A percentile compares a stretch with the other conserved stretches of the same genome.
Evolutionary conservation across 1,140 invertebrate species (phyloP).

Genomic region (Drosophila pachea): DNA sequence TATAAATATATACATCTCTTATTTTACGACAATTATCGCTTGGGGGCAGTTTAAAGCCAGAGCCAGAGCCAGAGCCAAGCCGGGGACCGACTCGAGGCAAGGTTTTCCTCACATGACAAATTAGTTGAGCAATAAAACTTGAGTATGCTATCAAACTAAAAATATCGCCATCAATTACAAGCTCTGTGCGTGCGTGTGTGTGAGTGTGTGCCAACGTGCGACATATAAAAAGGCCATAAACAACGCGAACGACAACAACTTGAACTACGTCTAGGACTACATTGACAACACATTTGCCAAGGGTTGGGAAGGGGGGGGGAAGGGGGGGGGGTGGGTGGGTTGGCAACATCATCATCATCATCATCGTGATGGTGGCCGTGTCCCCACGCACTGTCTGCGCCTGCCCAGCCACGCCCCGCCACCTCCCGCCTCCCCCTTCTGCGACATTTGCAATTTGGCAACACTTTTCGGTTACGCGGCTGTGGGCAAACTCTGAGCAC

Average conservation of each 20-base stretch:
- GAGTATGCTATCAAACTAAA: conserved; percentile 70
- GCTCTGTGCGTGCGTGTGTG: conserved; percentile 1
- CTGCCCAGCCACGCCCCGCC: not conserved
- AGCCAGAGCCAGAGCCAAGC: too few relatives aligned
- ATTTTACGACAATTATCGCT: conserved; percentile 67
- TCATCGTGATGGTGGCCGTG: not conserved
- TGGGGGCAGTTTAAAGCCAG: conserved; percentile 24
- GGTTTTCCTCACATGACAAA: conserved; percentile 53
- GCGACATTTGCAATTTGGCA: conserved; percentile 69
- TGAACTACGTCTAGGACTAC: conserved; percentile 33
- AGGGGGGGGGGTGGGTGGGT: too few relatives aligned
- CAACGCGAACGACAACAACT: conserved; percentile 60
- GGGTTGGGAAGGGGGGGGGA: conserved; percentile 11
- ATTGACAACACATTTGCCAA: conserved; percentile 42
- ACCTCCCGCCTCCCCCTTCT: conserved; percentile 5
- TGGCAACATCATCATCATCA: too few relatives aligned
- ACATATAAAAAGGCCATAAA: conserved; percentile 73
- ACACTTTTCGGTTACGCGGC: conserved; percentile 73
- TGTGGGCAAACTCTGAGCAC: conserved; percentile 54
- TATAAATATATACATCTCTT: conserved; percentile 1
- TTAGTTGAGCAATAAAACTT: conserved; percentile 74
- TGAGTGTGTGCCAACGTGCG: conserved; percentile 34
- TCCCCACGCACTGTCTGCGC: conserved; percentile 57
- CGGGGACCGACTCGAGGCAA: conserved; percentile 33
- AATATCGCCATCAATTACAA: conserved; percentile 62